Conservation (phyloP, 2,797 vertebrate genomes). For the Aotus griseimembra region DNA sequence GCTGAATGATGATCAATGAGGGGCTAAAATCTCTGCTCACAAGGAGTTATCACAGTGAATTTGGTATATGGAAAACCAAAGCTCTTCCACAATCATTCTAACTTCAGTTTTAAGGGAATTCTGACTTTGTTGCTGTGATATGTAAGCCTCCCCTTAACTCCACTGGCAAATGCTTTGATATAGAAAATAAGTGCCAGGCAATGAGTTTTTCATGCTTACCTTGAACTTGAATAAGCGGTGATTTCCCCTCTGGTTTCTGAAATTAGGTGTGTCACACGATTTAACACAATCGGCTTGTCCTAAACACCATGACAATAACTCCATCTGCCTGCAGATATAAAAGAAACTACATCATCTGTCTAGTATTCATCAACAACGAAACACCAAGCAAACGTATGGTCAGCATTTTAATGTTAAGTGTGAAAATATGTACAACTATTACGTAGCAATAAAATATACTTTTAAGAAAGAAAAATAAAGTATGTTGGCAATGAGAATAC, state of each 20-base stretch:
- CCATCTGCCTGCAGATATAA: slow-evolving; percentile 80
- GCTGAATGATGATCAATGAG: background rate
- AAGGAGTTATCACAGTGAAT: background rate
- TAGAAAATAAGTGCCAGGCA: slow-evolving; percentile 69
- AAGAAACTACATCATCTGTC: slow-evolving; percentile 75
- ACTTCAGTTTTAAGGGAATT: slow-evolving; percentile 59
- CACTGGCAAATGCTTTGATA: background rate
- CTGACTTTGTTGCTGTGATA: slow-evolving; percentile 31
- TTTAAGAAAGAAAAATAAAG: slow-evolving; percentile 44
- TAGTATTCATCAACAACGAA: slow-evolving; percentile 76
- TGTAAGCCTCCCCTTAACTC: slow-evolving; percentile 60
- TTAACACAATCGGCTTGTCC: slow-evolving; percentile 78
- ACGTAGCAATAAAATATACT: background rate
- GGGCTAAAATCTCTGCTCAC: background rate
- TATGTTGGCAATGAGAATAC: slow-evolving; percentile 58
- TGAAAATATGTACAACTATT: background rate
- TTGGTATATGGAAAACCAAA: background rate
- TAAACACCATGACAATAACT: slow-evolving; percentile 77
- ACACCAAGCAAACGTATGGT: slow-evolving; percentile 69
- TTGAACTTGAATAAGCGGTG: slow-evolving; percentile 80
- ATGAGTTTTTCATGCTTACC: slow-evolving; percentile 76
- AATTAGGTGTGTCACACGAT: slow-evolving; percentile 78
- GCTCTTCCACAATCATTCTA: background rate
- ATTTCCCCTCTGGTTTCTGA: slow-evolving; percentile 74
- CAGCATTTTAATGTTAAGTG: slow-evolving; percentile 66